A percentile compares a stretch with the other conserved stretches of the same genome.
These are phyloP conservation scores for Epizoanthus ramosus DNA, from an alignment of 92 coral and sea anemone genomes.

Conservation along the genomic window DNA sequence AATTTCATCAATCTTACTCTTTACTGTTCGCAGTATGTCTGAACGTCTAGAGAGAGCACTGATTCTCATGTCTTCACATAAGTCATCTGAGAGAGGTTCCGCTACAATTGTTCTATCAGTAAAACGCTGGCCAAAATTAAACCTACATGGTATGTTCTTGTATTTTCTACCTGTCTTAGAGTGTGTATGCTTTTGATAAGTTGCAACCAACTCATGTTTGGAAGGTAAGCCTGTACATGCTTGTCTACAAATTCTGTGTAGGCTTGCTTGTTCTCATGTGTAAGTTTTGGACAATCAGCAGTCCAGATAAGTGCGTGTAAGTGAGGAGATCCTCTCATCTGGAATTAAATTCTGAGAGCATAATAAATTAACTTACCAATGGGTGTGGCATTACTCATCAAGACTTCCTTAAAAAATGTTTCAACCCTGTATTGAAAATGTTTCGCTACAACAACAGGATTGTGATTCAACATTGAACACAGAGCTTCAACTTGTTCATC, in stretches of 20 bases:
- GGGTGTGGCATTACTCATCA: slow-evolving; percentile 7
- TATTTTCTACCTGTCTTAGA: slow-evolving; percentile 50
- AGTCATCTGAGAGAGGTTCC: slow-evolving; percentile 55
- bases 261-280: slow-evolving; percentile 13
- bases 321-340: not conserved
- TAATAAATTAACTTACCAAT: slow-evolving; percentile 45
- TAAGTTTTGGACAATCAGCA: no score
- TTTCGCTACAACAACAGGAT: no score
- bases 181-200: slow-evolving; percentile 55
- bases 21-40: not conserved
- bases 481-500: slow-evolving; percentile 54
- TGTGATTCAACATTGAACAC: slow-evolving; percentile 50
- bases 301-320: no score
- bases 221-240: no score
- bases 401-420: no score
- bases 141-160: slow-evolving; percentile 51
- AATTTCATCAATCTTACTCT: slow-evolving; percentile 46
- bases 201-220: no score
- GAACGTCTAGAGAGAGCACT: no score
- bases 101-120: slow-evolving; percentile 53
- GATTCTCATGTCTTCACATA: slow-evolving; percentile 37
- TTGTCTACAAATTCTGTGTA: slow-evolving; percentile 31
- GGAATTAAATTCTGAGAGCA: slow-evolving; percentile 52
- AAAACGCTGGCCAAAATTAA: slow-evolving; percentile 64
- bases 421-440: no score